Evolutionary conservation across 1,140 invertebrate genomes (phyloP), one percentile per base, ranked within the genome.

Genomic region (Listronotus oregonensis): DNA sequence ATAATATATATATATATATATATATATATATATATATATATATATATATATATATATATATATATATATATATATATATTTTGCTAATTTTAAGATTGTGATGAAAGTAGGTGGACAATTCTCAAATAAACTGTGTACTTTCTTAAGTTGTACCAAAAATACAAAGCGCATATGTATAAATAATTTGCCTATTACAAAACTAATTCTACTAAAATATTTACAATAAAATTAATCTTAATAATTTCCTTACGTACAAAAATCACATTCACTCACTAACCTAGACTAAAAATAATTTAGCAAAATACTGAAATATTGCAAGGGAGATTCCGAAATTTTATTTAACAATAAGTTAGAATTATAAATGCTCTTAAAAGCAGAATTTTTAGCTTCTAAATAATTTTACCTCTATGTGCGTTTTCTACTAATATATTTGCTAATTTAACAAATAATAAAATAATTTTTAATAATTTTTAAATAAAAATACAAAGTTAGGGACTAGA

Each of bases 231-330:
- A 54, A 40, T 46, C 6, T 50, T 18, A 46, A 64, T 44, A 54
- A 55, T 58, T 32, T 32, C 14, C 15, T 17, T 40, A 46, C 56
- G 43, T 46, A 71, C 34, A 61, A 66, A 68, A 54, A 73, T 73
- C 71, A 74, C 72, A 75, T 73, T 68, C 72, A 69, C 63, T 62
- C 67, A 46, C 39, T 55, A 69, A 59, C 47, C 63, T 62, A 71
- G 58, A 62, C 61, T 64, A 70, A 14, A n/a, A 72, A 66, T 73
- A 68, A 73, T 75, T 73, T 70, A 73, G 63, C 65, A 67, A 73
- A 75, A 75, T 75, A 75, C 73, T 75, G 73, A 73, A 73, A 55
- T 73, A 74, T 74, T 73, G 68, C 71, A 72, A 67, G 60, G 67
- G 72, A 76, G 71, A 74, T 74, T 73, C 71, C 70, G 61, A 58